phyloP scores from a whole-genome alignment of 2,113 vertebrate species.

The Melierax canorus region DNA sequence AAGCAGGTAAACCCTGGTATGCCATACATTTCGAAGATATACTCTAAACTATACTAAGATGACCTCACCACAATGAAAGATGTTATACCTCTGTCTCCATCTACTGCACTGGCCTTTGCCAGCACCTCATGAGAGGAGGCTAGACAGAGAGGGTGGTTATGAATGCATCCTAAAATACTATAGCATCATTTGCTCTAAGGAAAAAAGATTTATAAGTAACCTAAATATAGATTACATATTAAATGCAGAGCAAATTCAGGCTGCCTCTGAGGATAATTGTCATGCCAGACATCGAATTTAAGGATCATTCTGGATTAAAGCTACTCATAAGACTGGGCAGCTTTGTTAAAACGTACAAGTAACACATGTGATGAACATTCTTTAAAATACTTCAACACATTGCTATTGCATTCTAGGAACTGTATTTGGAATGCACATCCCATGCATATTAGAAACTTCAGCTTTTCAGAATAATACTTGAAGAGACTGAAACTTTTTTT shows the following conservation, averaged over 20 bases:
- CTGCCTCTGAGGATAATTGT: not conserved
- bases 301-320: not conserved
- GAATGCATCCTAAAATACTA: not conserved
- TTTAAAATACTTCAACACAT: not conserved
- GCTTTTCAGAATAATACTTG: not conserved
- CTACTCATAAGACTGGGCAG: not conserved
- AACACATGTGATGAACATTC: not conserved
- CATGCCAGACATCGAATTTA: not conserved
- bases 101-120: too few species aligned
- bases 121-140: not conserved
- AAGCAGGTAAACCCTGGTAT: not conserved
- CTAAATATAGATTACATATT: not conserved
- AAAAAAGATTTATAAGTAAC: not conserved
- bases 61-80: not conserved
- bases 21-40: fast-evolving
- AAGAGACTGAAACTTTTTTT: not conserved
- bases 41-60: not conserved
- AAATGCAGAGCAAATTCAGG: not conserved
- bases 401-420: not conserved
- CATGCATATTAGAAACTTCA: not conserved
- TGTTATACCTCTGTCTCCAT: not conserved
- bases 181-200: not conserved
- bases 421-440: not conserved
- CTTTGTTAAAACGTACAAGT: not conserved
- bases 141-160: not conserved